Evolutionary conservation across 2,113 vertebrate genomes (phyloP).

Genomic region (Ancistrus triradiatus): DNA sequence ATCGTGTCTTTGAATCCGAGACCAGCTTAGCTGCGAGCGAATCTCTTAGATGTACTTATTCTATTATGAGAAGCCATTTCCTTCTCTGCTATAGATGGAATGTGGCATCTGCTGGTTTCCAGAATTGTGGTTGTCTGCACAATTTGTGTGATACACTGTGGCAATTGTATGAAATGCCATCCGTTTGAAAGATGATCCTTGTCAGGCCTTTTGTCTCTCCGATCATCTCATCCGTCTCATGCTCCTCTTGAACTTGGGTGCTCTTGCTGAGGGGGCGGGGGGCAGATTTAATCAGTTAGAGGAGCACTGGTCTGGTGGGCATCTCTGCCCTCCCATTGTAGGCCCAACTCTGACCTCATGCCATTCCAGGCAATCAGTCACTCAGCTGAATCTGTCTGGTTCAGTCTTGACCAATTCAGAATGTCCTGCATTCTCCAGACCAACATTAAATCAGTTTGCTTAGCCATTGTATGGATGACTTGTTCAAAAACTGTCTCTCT

Average conservation of each 20-base stretch:
- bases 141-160: slow-evolving; percentile 64
- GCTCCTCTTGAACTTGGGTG: slow-evolving; percentile 58
- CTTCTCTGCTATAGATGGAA: slow-evolving; percentile 55
- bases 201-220: slow-evolving; percentile 36
- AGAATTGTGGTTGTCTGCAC: slow-evolving; percentile 51
- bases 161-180: slow-evolving; percentile 66
- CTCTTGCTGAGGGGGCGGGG: slow-evolving; percentile 52
- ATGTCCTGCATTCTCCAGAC: slow-evolving; percentile 43
- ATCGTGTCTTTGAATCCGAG: slow-evolving; percentile 58
- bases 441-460: slow-evolving; percentile 54
- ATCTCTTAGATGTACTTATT: slow-evolving; percentile 50
- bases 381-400: slow-evolving; percentile 49
- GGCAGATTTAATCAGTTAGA: slow-evolving; percentile 54
- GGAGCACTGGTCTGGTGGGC: slow-evolving; percentile 24
- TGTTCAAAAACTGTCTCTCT: slow-evolving; percentile 33
- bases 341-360: slow-evolving; percentile 55
- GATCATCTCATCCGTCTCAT: slow-evolving; percentile 62
- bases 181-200: slow-evolving; percentile 57
- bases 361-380: slow-evolving; percentile 64
- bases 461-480: slow-evolving; percentile 30
- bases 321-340: slow-evolving; percentile 30
- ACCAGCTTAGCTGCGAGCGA: slow-evolving; percentile 51
- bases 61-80: slow-evolving; percentile 59
- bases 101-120: slow-evolving; percentile 55
- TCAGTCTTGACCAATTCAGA: slow-evolving; percentile 41